phyloP scores from a whole-genome alignment of 2,113 vertebrate genomes.

The Salvelinus sp. region DNA sequence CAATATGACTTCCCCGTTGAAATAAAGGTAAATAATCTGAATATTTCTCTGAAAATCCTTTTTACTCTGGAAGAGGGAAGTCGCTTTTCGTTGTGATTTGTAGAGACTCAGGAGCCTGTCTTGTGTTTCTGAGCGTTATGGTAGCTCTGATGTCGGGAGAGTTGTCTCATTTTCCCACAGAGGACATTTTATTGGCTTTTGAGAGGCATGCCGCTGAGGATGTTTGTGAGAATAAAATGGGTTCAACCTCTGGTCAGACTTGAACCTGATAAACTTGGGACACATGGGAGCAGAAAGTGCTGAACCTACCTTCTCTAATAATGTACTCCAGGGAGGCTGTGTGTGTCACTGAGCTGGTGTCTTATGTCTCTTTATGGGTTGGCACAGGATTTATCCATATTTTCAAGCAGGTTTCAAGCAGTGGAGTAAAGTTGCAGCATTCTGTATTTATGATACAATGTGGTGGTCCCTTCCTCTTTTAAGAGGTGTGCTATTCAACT shows the following conservation, averaged over 20 bases:
- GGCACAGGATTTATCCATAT: neutral
- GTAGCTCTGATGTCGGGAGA: neutral
- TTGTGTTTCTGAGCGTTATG: neutral
- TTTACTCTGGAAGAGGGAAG: neutral
- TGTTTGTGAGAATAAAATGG: neutral
- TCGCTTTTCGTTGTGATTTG: neutral
- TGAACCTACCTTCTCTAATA: too few relatives aligned
- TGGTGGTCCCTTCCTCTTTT: neutral
- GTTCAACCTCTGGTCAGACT: neutral
- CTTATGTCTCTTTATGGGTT: neutral
- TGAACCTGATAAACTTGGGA: slow-evolving; percentile 1
- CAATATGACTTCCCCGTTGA: too few relatives aligned
- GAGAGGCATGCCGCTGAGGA: neutral
- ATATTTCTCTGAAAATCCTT: too few relatives aligned
- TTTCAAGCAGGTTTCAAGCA: neutral
- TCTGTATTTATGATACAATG: neutral
- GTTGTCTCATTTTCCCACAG: neutral
- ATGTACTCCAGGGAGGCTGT: neutral
- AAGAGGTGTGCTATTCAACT: neutral
- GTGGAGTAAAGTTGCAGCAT: neutral
- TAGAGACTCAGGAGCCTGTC: neutral
- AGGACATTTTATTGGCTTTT: neutral
- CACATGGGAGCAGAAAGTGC: neutral
- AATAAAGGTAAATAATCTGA: too few relatives aligned
- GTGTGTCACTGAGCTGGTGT: neutral